Evolutionary conservation across 1,140 invertebrate species (phyloP), one percentile per base, ranked within the genome.

Genomic region (Anastatus disparis): DNA sequence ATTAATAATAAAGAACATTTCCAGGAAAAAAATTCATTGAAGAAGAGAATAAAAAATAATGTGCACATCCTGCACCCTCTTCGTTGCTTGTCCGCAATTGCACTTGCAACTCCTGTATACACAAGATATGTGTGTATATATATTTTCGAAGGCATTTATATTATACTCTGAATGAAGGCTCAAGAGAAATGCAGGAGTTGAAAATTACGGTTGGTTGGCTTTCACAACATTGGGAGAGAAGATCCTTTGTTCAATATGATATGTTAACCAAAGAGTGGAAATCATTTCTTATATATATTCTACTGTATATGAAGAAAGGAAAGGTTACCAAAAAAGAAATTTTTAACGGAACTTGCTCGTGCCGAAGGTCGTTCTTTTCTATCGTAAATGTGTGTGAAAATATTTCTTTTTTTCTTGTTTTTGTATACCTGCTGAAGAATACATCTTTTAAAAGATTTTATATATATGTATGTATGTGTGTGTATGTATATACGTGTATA

Each of bases 41-140:
- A n/a, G n/a, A 42, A 42, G 9, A 42, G 40, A 12, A 42, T 15
- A 42, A 42, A 40, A 42, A 42, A 3, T n/a, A n/a, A n/a, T 42
- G 6, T 15, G 15, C 7, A 2, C 38, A 40, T 12, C 40, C 1
- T 1, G 40, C 40, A n/a, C 40, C n/a, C n/a, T n/a, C n/a, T n/a
- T n/a, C n/a, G n/a, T n/a, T n/a, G n/a, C n/a, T n/a, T n/a, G n/a
- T n/a, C n/a, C 40, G 12, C 13, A 42, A 42, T 42, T 42, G 12
- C 40, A 42, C n/a, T 42, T 35, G 44, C 71, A 67, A 74, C 76
- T 77, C 74, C 75, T 74, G 10, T n/a, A n/a, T n/a, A n/a, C n/a
- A n/a, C n/a, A n/a, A n/a, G n/a, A n/a, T n/a, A n/a, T n/a, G n/a
- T n/a, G n/a, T n/a, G n/a, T n/a, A n/a, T n/a, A n/a, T n/a, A n/a